Percentiles rank a stretch among this genome's conserved stretches.
These are phyloP conservation scores for Suncus etruscus DNA, from an alignment of 2,113 vertebrate genomes.

Conservation along the genomic window DNA sequence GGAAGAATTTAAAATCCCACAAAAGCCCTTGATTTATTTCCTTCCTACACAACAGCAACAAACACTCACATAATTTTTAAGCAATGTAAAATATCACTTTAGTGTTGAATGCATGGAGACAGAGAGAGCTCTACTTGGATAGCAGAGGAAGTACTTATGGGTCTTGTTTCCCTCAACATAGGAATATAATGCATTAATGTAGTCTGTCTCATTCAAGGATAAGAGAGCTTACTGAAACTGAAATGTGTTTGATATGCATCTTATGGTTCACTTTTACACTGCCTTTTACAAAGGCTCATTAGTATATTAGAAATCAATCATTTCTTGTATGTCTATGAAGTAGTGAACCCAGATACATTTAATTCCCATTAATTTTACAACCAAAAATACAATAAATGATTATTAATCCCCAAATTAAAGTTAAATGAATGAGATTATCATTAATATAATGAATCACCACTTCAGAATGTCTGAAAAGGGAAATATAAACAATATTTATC, in stretches of 20 bases:
- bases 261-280: constrained; percentile 1
- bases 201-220: constrained; percentile 61
- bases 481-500: background rate
- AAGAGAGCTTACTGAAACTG: constrained; percentile 53
- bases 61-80: constrained; percentile 87
- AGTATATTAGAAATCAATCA: background rate
- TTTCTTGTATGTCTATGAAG: constrained; percentile 39
- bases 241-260: constrained; percentile 33
- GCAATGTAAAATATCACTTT: constrained; percentile 85
- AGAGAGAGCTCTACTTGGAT: constrained; percentile 13
- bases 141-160: constrained; percentile 62
- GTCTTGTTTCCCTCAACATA: constrained; percentile 61
- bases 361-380: constrained; percentile 45
- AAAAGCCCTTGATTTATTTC: constrained; percentile 88
- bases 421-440: background rate
- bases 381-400: constrained; percentile 12
- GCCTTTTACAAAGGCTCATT: constrained; percentile 45
- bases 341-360: constrained; percentile 41
- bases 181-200: constrained; percentile 65
- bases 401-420: constrained; percentile 44
- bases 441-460: background rate
- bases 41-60: constrained; percentile 88
- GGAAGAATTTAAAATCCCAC: constrained; percentile 89
- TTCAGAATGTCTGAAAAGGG: background rate
- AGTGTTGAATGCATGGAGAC: constrained; percentile 72